Evolutionary conservation across 1,140 invertebrate species (phyloP), one percentile per base, ranked within the genome.

Genomic region (Chrysopa pallens): DNA sequence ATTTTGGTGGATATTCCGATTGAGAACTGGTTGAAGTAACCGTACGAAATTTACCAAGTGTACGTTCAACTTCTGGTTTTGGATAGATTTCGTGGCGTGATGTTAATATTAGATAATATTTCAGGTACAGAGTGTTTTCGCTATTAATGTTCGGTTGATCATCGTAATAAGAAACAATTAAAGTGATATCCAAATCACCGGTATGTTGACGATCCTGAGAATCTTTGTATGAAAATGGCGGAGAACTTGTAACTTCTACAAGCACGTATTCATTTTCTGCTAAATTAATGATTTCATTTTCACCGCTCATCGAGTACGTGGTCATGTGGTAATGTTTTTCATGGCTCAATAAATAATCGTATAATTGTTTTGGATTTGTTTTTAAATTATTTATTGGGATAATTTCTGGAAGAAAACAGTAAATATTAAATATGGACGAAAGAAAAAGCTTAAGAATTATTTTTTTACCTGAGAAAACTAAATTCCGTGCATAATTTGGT

Each of bases 401-500:
- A 5, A 63, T 57, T 48, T 75, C 78, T 78, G 50, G 23, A 63
- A 64, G 39, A 53, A 43, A 47, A 42, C 48, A 43, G 39, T 36
- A 29, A 33, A 29, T 39, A 46, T 28, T 39, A 37, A 46, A 42
- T 38, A 38, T 23, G 17, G 2, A 23, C 2, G 5, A 23, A 23
- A 23, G 5, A 23, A 23, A 23, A 23, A 23, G 5, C 2, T 23
- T 2, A 23, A 23, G 17, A n/a, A n/a, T n/a, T n/a, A n/a, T n/a
- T n/a, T 43, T 45, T 43, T 53, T 66, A 80, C 78, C 78, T 59
- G 78, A 67, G 51, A 78, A 70, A 28, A 87, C 69, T 41, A 80
- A 70, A 62, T 87, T 89, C 45, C 81, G 66, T 2, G 86, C 81
- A 61, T 76, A 87, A 61, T 79, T 84, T 6, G 86, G 85, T 15